Base-by-base conservation (phyloP, 2,888 invertebrate genomes). In the Nipponacmea schrenckii region DNA sequence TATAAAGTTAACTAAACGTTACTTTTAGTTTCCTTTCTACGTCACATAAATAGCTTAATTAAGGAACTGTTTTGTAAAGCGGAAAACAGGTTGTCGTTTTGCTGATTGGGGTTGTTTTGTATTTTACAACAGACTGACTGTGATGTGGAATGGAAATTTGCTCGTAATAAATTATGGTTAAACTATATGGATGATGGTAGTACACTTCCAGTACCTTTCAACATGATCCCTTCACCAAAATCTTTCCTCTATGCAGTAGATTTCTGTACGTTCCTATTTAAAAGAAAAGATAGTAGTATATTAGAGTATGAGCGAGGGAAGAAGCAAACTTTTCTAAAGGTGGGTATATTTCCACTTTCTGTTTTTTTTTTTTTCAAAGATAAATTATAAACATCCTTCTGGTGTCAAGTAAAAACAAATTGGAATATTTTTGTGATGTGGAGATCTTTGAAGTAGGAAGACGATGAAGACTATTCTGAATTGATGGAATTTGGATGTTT, bases 121-220 rank as follows among this genome's bases (percentile, higher is more conserved):
- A 31, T 31, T 31, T 31, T 31, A 20, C 69, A 67, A 10, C 75
- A 89, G 88, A 86, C 86, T 67, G 89, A 89, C 79, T 88, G 88
- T 64, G 92, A 93, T 79, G 92, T 92, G 3, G 94, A 94, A 83
- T 94, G 94, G 94, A 93, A 93, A 31, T 94, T 93, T 83, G 93
- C 93, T 0, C 92, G 93, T 80, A 93, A 93, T 20, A 92, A 93
- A 86, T 92, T 94, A 70, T 94, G 94, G 90, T 88, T 94, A 79
- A 92, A 93, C 84, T 93, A 93, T 85, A 93, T 94, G 91, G 90
- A 92, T 75, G 92, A 93, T 80, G 92, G 93, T 1, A 91, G 92
- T 1, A 90, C 93, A 8, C 93, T 94, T 0, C 92, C 94, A 1
- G 87, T 87, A 0, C 94, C 94, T 0, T 92, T 93, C 81, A 94